Percentiles rank a stretch among this genome's conserved stretches.
Evolutionary conservation across 64 coral and sea anemone genomes (phyloP).

Genomic region (Montipora cactus): DNA sequence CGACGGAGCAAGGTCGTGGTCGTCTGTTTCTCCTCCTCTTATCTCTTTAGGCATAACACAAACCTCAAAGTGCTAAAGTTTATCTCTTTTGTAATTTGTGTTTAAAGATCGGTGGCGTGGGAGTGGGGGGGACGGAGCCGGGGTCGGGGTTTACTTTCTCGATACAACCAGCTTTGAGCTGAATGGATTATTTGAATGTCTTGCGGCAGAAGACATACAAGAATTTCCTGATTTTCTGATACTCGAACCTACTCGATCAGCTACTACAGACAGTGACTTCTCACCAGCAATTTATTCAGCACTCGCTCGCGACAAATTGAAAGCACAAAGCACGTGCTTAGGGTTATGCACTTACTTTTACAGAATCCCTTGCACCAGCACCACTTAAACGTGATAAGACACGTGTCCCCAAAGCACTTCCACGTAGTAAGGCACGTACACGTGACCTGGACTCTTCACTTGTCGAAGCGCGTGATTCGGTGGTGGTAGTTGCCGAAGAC

Average conservation of each 20-base stretch:
- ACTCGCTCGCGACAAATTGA: background rate
- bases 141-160: too few relatives aligned
- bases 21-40: too few relatives aligned
- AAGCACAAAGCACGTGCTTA: background rate
- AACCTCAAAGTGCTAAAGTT: too few relatives aligned
- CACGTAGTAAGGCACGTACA: background rate
- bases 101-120: too few relatives aligned
- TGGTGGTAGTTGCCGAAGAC: background rate
- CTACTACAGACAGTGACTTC: background rate
- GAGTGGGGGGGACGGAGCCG: too few relatives aligned
- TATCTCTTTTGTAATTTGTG: too few relatives aligned
- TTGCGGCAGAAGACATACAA: slow-evolving; percentile 6
- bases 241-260: background rate
- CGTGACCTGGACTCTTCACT: background rate
- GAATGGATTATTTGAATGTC: background rate
- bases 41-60: too few relatives aligned
- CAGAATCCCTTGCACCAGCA: slow-evolving; percentile 21
- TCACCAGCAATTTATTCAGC: background rate
- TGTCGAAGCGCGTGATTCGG: background rate
- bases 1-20: too few relatives aligned
- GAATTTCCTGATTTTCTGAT: background rate
- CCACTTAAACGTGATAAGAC: slow-evolving; percentile 21
- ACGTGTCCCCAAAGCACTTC: background rate
- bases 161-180: too few relatives aligned
- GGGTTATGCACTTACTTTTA: background rate